A percentile compares a stretch with the other conserved stretches of the same genome.
These are phyloP conservation scores for Crocodylus rhombifer DNA, from an alignment of 2,797 vertebrate genomes.

Conservation along the genomic window DNA sequence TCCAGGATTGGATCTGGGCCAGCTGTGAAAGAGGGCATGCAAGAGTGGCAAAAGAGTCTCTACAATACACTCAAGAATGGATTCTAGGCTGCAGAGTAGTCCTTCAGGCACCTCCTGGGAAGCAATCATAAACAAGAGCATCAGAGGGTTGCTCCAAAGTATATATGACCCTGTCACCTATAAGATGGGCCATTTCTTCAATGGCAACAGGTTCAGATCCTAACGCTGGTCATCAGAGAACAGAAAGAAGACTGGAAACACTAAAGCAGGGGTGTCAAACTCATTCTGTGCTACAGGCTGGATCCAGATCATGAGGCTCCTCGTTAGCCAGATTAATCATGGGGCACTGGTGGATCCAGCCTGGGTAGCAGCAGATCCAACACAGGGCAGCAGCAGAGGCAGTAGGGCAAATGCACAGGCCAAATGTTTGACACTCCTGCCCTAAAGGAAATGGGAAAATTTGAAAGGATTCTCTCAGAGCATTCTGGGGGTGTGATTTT, in stretches of 20 bases:
- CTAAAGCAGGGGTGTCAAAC: background rate
- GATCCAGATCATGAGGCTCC: no score
- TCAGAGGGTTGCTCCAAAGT: background rate
- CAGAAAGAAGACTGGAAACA: background rate
- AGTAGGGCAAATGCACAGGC: no score
- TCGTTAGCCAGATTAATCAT: no score
- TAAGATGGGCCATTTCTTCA: background rate
- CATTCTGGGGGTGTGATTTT: background rate
- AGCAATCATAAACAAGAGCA: background rate
- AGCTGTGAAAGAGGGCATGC: background rate
- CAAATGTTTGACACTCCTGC: no score
- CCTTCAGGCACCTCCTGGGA: accelerated
- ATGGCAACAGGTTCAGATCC: background rate
- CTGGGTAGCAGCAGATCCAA: no score
- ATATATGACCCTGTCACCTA: background rate
- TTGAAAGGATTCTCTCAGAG: background rate
- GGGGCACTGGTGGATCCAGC: no score
- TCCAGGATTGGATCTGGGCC: background rate
- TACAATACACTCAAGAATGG: accelerated
- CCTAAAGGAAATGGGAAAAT: background rate
- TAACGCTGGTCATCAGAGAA: background rate
- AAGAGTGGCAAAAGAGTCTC: background rate
- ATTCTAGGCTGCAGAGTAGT: background rate
- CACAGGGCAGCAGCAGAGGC: no score
- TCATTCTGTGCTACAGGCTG: no score